phyloP scores from a whole-genome alignment of 2,113 vertebrate species.

The Prietella phreatophila region DNA sequence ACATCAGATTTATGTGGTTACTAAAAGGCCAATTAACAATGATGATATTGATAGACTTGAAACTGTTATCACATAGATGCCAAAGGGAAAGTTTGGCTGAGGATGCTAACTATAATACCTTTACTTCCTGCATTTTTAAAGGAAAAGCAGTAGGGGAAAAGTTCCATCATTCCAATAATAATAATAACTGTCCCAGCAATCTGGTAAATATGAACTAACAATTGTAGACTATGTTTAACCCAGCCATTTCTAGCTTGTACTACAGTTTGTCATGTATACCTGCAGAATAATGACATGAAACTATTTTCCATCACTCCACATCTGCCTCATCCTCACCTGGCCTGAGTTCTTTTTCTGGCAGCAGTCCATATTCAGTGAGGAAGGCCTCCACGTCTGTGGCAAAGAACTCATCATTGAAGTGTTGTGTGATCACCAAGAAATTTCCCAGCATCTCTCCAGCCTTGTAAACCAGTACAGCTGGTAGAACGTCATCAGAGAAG shows the following conservation, averaged over 20 bases:
- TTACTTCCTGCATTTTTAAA: not conserved
- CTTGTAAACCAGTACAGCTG: constrained; percentile 90
- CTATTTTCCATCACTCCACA: constrained; percentile 70
- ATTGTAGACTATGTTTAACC: not conserved
- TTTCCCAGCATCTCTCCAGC: constrained; percentile 93
- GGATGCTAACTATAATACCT: not conserved
- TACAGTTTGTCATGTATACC: not conserved
- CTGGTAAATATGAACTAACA: not conserved
- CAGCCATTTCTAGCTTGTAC: not conserved
- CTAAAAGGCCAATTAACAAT: not conserved
- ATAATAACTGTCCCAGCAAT: not conserved
- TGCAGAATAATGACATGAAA: constrained; percentile 8
- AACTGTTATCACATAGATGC: not conserved
- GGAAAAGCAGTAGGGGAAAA: not conserved
- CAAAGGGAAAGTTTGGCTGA: not conserved
- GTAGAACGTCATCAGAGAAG: constrained; percentile 86
- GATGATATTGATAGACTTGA: not conserved
- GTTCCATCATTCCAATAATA: not conserved
- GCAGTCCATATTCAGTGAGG: constrained; percentile 90
- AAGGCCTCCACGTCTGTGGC: constrained; percentile 91
- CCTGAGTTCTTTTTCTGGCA: constrained; percentile 83
- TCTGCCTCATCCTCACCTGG: constrained; percentile 72
- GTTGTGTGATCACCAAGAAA: constrained; percentile 85
- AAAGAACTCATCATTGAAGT: constrained; percentile 88
- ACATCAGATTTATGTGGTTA: not conserved